Base-by-base conservation (phyloP, 2,113 vertebrate species). In the Eolophus roseicapilla region DNA sequence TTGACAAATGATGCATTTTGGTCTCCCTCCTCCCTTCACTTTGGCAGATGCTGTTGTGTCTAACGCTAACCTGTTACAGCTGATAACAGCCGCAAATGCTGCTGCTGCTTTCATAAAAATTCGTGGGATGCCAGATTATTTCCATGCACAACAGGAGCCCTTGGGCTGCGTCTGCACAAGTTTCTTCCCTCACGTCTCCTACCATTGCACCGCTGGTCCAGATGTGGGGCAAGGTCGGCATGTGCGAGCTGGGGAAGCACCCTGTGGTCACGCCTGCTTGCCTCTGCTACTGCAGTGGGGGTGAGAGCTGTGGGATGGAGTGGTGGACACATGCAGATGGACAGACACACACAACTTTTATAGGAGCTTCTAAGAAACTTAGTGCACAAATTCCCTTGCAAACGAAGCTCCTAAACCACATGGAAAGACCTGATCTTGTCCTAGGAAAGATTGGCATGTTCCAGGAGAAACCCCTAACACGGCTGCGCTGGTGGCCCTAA, bases 141-240 rank as follows among this genome's bases (percentile, higher is more conserved):
- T 92, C 84, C 86, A 21, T 20, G 31, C 67, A 52, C 89, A 70
- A 49, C 73, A 47, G 74, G 78, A 76, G 50, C 60, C 29, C 47
- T 13, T 15, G 0, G 4, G 44, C 89, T 55, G 41, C 2, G 2
- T 44, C 78, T 64, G 11, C 37, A 13, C 0, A 0, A 37, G 23
- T n/a, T 37, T 9, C 84, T 49, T 20, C 33, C n/a, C 47, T 55
- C 33, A 3, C 3, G 0, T 27, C 55, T 70, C 60, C 90, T 39
- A 37, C 9, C 27, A 3, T 9, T 12, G 44, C 57, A 7, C 19
- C 4, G 0, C 11, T 16, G 33, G 74, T 39, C 47, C 63, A 46
- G 64, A 31, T 18, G 17, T 9, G 6, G 81, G 35, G 44, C 3
- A 3, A 10, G 24, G n/a, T 29, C 59, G 27, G 13, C 4, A 43